Base-by-base conservation (phyloP, 2,113 vertebrate genomes). In the Protomyctophum bolini region DNA sequence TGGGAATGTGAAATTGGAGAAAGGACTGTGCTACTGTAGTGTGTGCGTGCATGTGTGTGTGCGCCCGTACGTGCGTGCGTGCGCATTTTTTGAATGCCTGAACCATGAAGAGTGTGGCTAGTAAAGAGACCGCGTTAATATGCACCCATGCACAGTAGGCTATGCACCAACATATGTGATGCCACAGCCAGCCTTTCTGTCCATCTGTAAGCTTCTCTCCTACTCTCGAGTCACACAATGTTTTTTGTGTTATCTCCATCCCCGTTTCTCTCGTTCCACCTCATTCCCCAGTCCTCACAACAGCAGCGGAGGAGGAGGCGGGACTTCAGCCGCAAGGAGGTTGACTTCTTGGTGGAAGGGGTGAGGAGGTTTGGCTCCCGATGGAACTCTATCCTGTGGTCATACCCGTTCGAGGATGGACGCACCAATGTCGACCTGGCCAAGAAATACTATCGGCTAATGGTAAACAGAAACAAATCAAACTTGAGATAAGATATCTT, bases 371-470 rank as follows among this genome's bases (percentile, higher is more conserved):
- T 79, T 41, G 90, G 91, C 49, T 64, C 54, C 15, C 91, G 85
- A 58, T 93, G 93, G 92, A 92, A 88, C 80, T 46, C 82, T 66
- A 92, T 93, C 67, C 64, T 91, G 61, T 91, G 88, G 88, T 83
- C 87, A 0, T 91, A 88, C 76, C 86, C 88, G 41, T 94, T 91
- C 66, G 79, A 85, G 41, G 70, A 73, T 8, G 87, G 85, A 70
- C 80, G 90, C 61, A 90, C 76, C 10, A 92, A 87, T 50, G 80
- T 88, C 11, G 84, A 87, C 80, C 76, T 93, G 61, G 90, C 90
- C 45, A 84, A 87, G 72, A 93, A 92, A 73, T 92, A 88, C 79
- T 66, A 8, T 8, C 76, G 28, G 28, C 74, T 91, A 14, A 84
- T 79, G 87, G 81, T 63, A 86, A 41, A 71, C 7, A 48, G 11